phyloP scores from a whole-genome alignment of 2,113 vertebrate species.

The Leptocoma aspasia region DNA sequence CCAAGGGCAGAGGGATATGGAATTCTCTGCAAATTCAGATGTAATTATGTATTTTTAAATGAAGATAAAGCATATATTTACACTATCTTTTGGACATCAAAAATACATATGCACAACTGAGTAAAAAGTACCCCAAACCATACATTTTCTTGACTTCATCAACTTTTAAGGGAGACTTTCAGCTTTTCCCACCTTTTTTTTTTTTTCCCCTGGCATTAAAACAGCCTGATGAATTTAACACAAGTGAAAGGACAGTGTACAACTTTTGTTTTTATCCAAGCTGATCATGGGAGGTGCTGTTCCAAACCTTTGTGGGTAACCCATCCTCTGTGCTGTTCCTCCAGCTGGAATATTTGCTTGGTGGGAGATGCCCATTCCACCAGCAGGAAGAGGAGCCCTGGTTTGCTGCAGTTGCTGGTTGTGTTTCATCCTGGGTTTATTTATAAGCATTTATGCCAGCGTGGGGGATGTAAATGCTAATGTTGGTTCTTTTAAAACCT shows the following conservation, averaged over 20 bases:
- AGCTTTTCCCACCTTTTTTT: not conserved
- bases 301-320: constrained; percentile 6
- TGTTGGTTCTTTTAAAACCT: not conserved
- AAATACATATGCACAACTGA: not conserved
- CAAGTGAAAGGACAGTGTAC: not conserved
- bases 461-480: constrained; percentile 48
- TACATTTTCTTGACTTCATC: not conserved
- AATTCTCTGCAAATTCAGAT: not conserved
- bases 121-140: not conserved
- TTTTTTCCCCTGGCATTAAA: not conserved
- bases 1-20: not conserved
- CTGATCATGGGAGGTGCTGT: not conserved
- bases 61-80: not conserved
- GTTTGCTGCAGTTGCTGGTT: not conserved
- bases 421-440: not conserved
- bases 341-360: not conserved
- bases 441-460: constrained; percentile 23
- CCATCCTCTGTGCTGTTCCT: not conserved
- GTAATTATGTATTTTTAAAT: not conserved
- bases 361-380: constrained; percentile 6
- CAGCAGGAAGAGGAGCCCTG: not conserved
- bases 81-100: not conserved
- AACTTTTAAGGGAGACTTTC: constrained; percentile 19
- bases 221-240: not conserved
- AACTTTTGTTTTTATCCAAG: not conserved